phyloP scores from a whole-genome alignment of 2,113 vertebrate species.

The Kryptolebias marmoratus region DNA sequence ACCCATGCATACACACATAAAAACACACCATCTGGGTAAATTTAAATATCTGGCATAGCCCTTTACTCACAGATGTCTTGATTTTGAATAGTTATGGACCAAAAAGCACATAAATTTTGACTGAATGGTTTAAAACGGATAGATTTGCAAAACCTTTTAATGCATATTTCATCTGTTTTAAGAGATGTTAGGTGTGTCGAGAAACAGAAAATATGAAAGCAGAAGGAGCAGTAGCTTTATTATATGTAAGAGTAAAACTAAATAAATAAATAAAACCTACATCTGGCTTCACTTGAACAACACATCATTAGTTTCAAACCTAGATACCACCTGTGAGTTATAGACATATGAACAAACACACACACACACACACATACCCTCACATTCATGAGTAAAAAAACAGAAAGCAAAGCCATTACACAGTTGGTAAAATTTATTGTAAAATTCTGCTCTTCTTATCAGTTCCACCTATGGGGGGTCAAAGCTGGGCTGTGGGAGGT shows the following conservation, averaged over 20 bases:
- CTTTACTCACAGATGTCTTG: slow-evolving; percentile 59
- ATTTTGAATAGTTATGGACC: slow-evolving; percentile 17
- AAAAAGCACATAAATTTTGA: slow-evolving; percentile 10
- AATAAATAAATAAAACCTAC: background rate
- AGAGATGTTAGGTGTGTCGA: too few relatives aligned
- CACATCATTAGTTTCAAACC: too few relatives aligned
- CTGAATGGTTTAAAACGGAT: background rate
- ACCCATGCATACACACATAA: slow-evolving; percentile 24
- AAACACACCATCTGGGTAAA: slow-evolving; percentile 59
- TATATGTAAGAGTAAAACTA: background rate
- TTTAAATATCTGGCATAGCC: slow-evolving; percentile 49
- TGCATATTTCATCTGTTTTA: too few relatives aligned
- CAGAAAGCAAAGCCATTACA: background rate
- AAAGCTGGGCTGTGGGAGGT: slow-evolving; percentile 52
- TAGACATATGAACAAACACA: too few relatives aligned
- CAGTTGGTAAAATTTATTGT: background rate
- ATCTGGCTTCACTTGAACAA: too few relatives aligned
- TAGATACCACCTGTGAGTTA: too few relatives aligned
- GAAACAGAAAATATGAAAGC: slow-evolving; percentile 26
- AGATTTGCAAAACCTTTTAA: too few relatives aligned
- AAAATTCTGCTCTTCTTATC: slow-evolving; percentile 40
- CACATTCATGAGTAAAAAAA: background rate
- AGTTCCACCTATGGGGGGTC: slow-evolving; percentile 39
- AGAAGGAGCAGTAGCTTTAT: slow-evolving; percentile 10
- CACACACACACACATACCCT: background rate